A percentile compares a stretch with the other conserved stretches of the same genome.
phyloP scores from a whole-genome alignment of 2,113 vertebrate genomes.

The Ciconia boyciana region DNA sequence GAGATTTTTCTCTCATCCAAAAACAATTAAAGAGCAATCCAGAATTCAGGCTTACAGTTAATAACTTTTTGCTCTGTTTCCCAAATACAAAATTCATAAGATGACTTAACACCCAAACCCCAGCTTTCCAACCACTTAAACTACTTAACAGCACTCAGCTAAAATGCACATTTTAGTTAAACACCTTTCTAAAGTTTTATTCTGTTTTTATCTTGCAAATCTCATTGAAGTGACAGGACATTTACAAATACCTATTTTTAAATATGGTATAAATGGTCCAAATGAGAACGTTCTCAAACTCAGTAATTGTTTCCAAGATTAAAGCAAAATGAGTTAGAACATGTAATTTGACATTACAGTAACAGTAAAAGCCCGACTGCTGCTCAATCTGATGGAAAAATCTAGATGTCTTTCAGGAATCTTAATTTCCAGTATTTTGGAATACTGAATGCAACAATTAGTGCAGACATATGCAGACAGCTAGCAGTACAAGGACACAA shows the following conservation, averaged over 20 bases:
- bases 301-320: not conserved
- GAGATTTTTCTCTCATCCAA: not conserved
- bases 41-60: not conserved
- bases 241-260: not conserved
- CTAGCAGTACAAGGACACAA: not conserved
- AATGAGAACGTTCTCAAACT: not conserved
- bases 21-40: not conserved
- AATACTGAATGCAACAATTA: not conserved
- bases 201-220: not conserved
- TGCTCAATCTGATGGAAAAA: not conserved
- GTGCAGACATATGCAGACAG: not conserved
- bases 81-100: not conserved
- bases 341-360: not conserved
- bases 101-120: not conserved
- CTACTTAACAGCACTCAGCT: not conserved
- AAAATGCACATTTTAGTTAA: not conserved
- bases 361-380: not conserved
- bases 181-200: not conserved
- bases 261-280: not conserved
- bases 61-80: not conserved
- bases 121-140: not conserved
- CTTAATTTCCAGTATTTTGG: not conserved
- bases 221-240: not conserved
- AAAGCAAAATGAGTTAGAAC: not conserved
- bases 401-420: not conserved